Base-by-base conservation (phyloP, 2,888 invertebrate species). In the Dichetophora obliterata region DNA sequence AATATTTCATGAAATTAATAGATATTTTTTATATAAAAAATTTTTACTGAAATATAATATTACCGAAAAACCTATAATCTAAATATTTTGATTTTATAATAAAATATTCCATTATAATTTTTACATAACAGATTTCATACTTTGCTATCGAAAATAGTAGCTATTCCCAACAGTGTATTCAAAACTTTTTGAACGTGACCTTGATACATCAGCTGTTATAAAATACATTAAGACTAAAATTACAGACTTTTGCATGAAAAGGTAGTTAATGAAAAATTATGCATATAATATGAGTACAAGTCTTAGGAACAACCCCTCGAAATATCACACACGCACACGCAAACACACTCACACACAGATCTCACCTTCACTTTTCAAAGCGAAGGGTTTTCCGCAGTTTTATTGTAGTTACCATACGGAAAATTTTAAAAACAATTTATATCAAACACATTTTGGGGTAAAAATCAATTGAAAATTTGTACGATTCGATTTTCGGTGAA, bases 401-500 rank as follows among this genome's bases (percentile, higher is more conserved):
- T 37, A 37, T 37, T 37, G 37, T 37, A 37, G 37, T 37, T 8
- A 37, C 37, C 37, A 37, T 37, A 16, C 11, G 43, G 37, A 22
- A 3, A 48, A 22, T 22, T 68, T 68, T 68, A 22, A 24, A 48
- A 68, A 43, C 22, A 68, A 37, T 68, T 68, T 24, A 61, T 61
- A 48, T 48, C 68, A 11, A 24, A 68, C 37, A 48, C 48, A 54
- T 70, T 70, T 70, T 70, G 52, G 70, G 70, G 70, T 54, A 22
- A 34, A 70, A 70, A 57, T 70, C 70, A 70, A 70, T 70, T 54
- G 70, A 70, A 57, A 70, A 54, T 54, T 70, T 70, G 19, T 57
- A 34, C 70, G 37, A 70, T 31, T 57, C 54, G 54, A 70, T 70
- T 57, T 57, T 54, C 19, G 57, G 19, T 63, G 63, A 52, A 50